Percentiles rank a stretch among this genome's conserved stretches.
These are phyloP conservation scores for Phaethornis superciliosus DNA, from an alignment of 2,113 vertebrate genomes.

Conservation along the genomic window DNA sequence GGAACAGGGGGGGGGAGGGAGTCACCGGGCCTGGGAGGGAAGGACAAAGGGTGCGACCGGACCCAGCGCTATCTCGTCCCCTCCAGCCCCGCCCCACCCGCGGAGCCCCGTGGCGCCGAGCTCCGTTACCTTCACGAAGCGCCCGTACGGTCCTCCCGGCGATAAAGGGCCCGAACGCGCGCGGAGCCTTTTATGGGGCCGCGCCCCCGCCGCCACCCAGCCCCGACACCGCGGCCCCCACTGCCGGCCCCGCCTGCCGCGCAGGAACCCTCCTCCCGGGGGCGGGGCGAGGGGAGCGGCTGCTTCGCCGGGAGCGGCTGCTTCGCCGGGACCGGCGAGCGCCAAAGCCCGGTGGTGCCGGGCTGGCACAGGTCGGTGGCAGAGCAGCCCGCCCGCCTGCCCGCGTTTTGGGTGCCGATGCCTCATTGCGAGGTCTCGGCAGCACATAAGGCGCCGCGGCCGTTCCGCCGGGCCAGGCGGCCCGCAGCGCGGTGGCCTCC, in stretches of 20 bases:
- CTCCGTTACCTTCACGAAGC: accelerated
- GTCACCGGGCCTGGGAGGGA: accelerated
- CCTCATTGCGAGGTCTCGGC: neutral
- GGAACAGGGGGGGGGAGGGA: too few relatives aligned
- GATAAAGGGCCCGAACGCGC: accelerated
- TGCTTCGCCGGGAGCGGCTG: neutral
- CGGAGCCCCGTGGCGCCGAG: accelerated
- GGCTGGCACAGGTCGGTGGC: too few relatives aligned
- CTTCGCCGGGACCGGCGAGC: neutral
- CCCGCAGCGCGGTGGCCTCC: neutral
- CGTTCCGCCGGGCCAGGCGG: neutral
- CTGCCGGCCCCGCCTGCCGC: neutral
- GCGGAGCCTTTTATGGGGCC: neutral
- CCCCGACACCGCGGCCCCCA: neutral
- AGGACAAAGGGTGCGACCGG: neutral
- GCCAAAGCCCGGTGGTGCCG: too few relatives aligned
- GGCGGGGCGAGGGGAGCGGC: neutral
- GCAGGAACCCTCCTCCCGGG: neutral
- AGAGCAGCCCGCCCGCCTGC: too few relatives aligned
- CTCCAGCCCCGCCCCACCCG: too few relatives aligned
- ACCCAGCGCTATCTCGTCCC: too few relatives aligned
- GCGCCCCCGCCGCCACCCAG: neutral
- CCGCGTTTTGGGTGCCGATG: neutral
- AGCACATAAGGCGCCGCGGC: neutral
- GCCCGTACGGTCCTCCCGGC: accelerated